Evolutionary conservation across 2,113 vertebrate species (phyloP), one percentile per base, ranked within the genome.

Genomic region (Thamnaconus septentrionalis): DNA sequence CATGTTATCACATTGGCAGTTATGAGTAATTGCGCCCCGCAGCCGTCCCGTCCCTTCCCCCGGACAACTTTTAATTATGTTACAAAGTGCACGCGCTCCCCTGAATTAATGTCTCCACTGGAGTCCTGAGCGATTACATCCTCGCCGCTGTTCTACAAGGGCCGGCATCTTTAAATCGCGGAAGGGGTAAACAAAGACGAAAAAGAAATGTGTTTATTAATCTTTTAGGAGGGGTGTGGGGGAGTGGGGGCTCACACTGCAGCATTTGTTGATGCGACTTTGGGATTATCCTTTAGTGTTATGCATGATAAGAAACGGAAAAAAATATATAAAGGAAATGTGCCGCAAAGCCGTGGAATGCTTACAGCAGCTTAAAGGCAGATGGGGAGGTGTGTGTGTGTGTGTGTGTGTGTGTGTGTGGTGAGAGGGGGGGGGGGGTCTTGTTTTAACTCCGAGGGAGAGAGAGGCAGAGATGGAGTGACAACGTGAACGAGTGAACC

Each of bases 11-110:
- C 78, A 86, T 84, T 86, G 86, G 80, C 87, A 87, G 79, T 87
- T 86, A 85, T 82, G 86, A 89, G 83, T 88, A 88, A 89, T 88
- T 87, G 82, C 83, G 76, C 77, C 83, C 87, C 61, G 74, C 77
- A 79, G 89, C 86, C 68, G 73, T 86, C 72, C 80, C 63, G 73
- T 86, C 72, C 80, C 63, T 81, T 53, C 61, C 76, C 74, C 68
- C 70, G 75, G 75, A 88, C 84, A 83, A 85, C 86, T 88, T 90
- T 90, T 88, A 90, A 90, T 89, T 87, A 88, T 86, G 82, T 87
- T 84, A 87, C 83, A 86, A 87, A 79, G 83, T 79, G 73, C 69
- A 80, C 77, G 66, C 66, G 81, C 80, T 79, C 75, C 75, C 64
- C 74, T 61, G 80, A 72, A 85, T 82, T 82, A 79, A 81, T 78